phyloP scores from a whole-genome alignment of 2,888 invertebrate genomes.

The Nomada hirtipes region DNA sequence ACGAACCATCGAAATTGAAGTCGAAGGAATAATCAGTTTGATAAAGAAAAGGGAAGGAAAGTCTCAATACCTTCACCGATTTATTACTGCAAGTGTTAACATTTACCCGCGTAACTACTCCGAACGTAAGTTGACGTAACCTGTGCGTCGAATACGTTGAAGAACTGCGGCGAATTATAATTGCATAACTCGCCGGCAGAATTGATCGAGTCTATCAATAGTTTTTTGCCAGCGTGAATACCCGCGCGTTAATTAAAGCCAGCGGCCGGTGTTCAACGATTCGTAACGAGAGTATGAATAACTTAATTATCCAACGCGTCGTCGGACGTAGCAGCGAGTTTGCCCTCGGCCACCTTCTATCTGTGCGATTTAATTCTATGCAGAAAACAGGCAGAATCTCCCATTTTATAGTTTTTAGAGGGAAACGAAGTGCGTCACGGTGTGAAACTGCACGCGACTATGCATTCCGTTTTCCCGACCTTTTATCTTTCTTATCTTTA shows the following conservation, averaged over 20 bases:
- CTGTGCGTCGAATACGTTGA: not conserved
- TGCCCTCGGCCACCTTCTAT: too few species aligned
- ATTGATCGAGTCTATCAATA: too few species aligned
- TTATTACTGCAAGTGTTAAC: too few species aligned
- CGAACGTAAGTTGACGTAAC: not conserved
- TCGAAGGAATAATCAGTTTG: not conserved
- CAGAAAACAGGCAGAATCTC: not conserved
- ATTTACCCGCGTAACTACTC: not conserved
- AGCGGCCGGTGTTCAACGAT: not conserved
- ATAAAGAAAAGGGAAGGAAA: too few species aligned
- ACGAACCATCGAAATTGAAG: not conserved
- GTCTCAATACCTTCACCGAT: too few species aligned
- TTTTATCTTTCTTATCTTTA: not conserved
- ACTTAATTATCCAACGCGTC: conserved; percentile 1
- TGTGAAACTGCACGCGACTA: not conserved
- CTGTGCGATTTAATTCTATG: too few species aligned
- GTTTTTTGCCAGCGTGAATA: not conserved
- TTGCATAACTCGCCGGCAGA: not conserved
- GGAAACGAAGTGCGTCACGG: not conserved
- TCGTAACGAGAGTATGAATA: not conserved
- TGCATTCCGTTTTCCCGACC: not conserved
- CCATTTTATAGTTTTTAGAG: not conserved
- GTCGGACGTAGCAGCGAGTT: not conserved
- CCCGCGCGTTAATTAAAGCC: not conserved
- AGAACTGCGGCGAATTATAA: not conserved